Evolutionary conservation across 2,797 vertebrate species (phyloP), one percentile per base, ranked within the genome.

Genomic region (Micrastur ruficollis): DNA sequence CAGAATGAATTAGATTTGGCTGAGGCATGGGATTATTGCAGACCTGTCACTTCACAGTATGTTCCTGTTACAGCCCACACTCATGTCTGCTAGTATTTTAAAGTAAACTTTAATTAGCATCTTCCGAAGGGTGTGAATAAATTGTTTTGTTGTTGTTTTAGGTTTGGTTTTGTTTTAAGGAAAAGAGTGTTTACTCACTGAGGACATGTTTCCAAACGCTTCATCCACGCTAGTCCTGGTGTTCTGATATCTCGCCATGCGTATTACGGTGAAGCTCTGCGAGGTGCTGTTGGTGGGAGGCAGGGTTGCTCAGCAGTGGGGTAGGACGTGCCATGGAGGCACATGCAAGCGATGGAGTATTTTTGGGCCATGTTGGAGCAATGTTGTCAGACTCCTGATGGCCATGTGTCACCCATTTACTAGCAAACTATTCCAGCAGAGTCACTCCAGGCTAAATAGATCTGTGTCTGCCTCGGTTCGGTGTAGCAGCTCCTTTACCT

Each of bases 41-140:
- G 94, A 97, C 96, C 95, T 97, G 96, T 96, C 95, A 97, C 72
- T 97, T 97, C 93, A 97, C 95, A 97, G 97, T 29, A 95, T 96
- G 93, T 97, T 97, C 95, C 94, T 92, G 96, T 94, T 97, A 95
- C 97, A 95, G 94, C 97, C 96, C 94, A 97, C 97, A 97, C 93
- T 94, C 68, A 0, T 97, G 95, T 97, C 95, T 97, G 95, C 94
- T 96, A 91, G 96, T 93, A 93, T 97, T 79, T 96, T 92, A 94
- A 97, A 96, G 90, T 92, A 93, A 95, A 81, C 72, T 74, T 96
- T 97, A 96, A 96, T 96, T 97, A 92, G 90, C 85, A 94, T 97
- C 94, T 97, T 91, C 84, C 49, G 2, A 47, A 94, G 83, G 94
- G 95, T 95, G 93, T 85, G 72, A 95, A 94, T 95, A 96, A 90